phyloP scores from a whole-genome alignment of 2,797 vertebrate genomes.

The Pteronotus mesoamericanus region DNA sequence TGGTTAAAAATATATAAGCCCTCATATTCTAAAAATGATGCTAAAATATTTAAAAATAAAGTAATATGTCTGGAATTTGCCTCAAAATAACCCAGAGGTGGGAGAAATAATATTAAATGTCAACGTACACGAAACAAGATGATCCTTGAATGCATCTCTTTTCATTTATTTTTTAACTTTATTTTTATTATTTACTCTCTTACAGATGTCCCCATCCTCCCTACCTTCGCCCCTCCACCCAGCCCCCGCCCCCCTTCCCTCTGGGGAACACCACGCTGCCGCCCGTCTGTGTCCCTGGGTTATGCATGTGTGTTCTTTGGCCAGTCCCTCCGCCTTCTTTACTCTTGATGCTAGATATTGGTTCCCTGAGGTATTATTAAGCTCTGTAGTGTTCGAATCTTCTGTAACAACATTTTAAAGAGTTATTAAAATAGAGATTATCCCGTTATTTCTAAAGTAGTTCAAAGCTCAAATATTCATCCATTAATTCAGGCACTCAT shows the following conservation, averaged over 20 bases:
- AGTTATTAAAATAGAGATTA: neutral
- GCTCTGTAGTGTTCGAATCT: neutral
- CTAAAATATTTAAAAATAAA: constrained; percentile 8
- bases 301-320: neutral
- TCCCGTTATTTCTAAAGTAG: neutral
- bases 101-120: neutral
- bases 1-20: neutral
- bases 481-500: neutral
- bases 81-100: neutral
- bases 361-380: neutral
- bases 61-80: neutral
- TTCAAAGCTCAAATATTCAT: neutral
- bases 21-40: neutral
- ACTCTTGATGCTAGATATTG: neutral
- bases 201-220: neutral
- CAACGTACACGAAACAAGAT: neutral
- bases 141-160: neutral
- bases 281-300: neutral
- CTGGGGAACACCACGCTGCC: no score
- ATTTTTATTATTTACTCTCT: neutral
- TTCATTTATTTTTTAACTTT: neutral
- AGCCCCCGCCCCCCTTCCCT: neutral
- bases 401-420: neutral
- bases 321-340: neutral
- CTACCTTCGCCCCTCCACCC: neutral